Evolutionary conservation across 2,797 vertebrate genomes (phyloP).

Genomic region (Nyctalus aviator): DNA sequence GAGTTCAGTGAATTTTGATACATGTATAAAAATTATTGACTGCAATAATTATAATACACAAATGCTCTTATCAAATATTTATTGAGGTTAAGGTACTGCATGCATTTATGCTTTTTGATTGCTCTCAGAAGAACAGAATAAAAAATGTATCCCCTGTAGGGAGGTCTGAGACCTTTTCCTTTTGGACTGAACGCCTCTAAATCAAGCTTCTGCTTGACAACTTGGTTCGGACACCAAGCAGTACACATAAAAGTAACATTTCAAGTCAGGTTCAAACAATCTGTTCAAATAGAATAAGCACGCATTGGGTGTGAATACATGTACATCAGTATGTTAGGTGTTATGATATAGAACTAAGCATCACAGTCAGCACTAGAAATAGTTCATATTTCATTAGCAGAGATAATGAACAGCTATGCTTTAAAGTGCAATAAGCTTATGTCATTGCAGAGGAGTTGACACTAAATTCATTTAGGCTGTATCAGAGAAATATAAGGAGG

Average conservation of each 20-base stretch:
- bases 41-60: neutral
- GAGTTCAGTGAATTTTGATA: constrained; percentile 35
- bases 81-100: neutral
- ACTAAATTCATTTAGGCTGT: neutral
- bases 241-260: neutral
- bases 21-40: neutral
- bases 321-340: neutral
- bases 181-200: neutral
- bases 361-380: neutral
- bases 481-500: neutral
- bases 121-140: neutral
- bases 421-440: neutral
- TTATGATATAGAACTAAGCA: neutral
- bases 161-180: constrained; percentile 4
- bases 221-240: neutral
- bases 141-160: neutral
- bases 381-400: neutral
- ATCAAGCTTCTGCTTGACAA: constrained; percentile 34
- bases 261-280: neutral
- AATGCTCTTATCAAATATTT: constrained; percentile 34
- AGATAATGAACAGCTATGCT: neutral
- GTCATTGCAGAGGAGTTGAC: neutral
- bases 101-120: constrained; percentile 32
- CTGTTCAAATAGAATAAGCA: constrained; percentile 10
- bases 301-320: neutral